Conservation (phyloP, 1,140 invertebrate species). For the Lasaia peninsularis region DNA sequence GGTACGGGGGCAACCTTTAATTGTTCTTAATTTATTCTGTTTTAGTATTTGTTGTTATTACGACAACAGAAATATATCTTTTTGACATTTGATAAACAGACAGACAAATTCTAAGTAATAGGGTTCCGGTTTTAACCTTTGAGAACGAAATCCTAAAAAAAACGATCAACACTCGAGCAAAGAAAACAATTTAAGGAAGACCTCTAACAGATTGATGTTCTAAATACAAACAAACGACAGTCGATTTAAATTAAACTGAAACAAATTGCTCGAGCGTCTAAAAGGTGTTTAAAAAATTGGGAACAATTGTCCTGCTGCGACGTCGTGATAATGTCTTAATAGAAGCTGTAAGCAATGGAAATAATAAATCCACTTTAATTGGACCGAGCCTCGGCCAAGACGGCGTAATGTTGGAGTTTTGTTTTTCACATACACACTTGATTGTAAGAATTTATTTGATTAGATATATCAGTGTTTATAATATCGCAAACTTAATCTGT, state of each 20-base stretch:
- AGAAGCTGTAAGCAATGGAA: slow-evolving; percentile 45
- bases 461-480: not conserved
- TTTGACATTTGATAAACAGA: no score
- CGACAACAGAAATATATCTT: no score
- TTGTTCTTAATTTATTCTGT: no score
- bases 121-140: no score
- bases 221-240: slow-evolving; percentile 4
- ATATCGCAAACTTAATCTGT: not conserved
- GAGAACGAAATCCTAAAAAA: not conserved
- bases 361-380: slow-evolving; percentile 71
- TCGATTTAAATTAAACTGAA: slow-evolving; percentile 22
- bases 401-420: slow-evolving; percentile 58
- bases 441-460: not conserved
- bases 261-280: slow-evolving; percentile 63
- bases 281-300: slow-evolving; percentile 67
- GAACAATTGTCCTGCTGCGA: slow-evolving; percentile 62
- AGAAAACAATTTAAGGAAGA: not conserved
- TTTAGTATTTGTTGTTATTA: no score
- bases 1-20: no score
- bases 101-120: no score
- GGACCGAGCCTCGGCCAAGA: slow-evolving; percentile 51
- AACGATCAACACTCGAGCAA: not conserved
- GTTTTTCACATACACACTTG: slow-evolving; percentile 51
- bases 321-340: slow-evolving; percentile 65
- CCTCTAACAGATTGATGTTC: not conserved